A percentile compares a stretch with the other conserved stretches of the same genome.
These are phyloP conservation scores for Phalera bucephala DNA, from an alignment of 2,888 invertebrate species.

Conservation along the genomic window DNA sequence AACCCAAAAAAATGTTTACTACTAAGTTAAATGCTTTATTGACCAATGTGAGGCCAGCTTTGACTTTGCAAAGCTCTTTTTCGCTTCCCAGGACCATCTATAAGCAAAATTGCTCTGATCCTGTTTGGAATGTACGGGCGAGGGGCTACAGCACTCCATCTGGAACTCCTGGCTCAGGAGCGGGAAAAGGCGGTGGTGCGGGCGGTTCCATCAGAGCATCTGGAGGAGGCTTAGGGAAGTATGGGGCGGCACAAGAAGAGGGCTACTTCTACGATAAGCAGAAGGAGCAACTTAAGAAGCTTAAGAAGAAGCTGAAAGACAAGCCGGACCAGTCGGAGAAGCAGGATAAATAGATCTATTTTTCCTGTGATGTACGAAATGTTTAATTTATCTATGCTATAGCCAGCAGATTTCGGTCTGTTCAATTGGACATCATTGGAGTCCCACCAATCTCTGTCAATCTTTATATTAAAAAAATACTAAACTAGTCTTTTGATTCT, in stretches of 20 bases:
- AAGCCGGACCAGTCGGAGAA: constrained; percentile 13
- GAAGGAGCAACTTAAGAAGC: constrained; percentile 48
- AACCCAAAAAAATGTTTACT: not conserved
- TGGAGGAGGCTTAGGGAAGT: constrained; percentile 56
- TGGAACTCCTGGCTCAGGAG: constrained; percentile 49
- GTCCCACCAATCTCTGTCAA: too few relatives aligned
- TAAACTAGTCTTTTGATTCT: too few relatives aligned
- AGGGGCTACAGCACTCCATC: constrained; percentile 20
- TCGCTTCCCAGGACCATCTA: not conserved
- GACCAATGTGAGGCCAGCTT: not conserved
- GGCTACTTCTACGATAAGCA: constrained; percentile 59
- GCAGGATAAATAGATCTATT: constrained; percentile 7
- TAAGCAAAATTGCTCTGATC: not conserved
- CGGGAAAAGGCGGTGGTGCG: constrained; percentile 55
- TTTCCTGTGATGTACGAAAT: not conserved
- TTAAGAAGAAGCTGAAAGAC: constrained; percentile 47
- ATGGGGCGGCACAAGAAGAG: constrained; percentile 59
- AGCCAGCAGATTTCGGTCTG: too few relatives aligned
- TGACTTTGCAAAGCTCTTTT: not conserved
- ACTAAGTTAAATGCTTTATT: not conserved
- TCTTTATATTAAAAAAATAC: too few relatives aligned
- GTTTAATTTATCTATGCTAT: not conserved
- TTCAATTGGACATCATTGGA: too few relatives aligned
- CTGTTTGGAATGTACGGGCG: not conserved
- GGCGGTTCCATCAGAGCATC: constrained; percentile 57